Percentiles rank a stretch among this genome's conserved stretches.
phyloP scores from a whole-genome alignment of 2,888 invertebrate genomes.

The Leptinotarsa juncta region DNA sequence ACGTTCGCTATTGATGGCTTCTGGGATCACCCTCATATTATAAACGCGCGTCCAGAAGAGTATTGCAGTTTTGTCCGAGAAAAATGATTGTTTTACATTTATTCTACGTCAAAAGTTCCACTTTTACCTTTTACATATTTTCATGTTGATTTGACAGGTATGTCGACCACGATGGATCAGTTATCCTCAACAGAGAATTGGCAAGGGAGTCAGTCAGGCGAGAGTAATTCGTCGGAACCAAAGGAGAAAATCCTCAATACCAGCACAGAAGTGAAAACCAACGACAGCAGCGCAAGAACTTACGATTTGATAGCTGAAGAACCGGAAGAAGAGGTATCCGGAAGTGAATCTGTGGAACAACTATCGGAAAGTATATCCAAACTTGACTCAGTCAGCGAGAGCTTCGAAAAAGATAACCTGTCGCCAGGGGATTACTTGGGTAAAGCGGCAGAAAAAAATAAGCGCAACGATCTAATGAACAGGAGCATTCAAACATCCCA shows the following conservation, averaged over 20 bases:
- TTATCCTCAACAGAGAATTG: constrained; percentile 80
- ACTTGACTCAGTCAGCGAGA: constrained; percentile 60
- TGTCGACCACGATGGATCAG: constrained; percentile 78
- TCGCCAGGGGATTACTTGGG: constrained; percentile 56
- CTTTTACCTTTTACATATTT: too few relatives aligned
- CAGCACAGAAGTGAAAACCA: constrained; percentile 65
- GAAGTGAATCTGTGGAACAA: constrained; percentile 67
- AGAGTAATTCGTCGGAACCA: constrained; percentile 70
- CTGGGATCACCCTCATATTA: too few relatives aligned
- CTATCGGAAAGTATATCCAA: constrained; percentile 65
- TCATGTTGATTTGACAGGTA: constrained; percentile 52
- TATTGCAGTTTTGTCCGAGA: too few relatives aligned
- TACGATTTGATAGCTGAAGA: constrained; percentile 70
- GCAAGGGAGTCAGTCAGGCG: constrained; percentile 75
- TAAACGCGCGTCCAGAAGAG: too few relatives aligned
- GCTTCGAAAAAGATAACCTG: constrained; percentile 48
- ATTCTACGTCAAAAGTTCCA: too few relatives aligned
- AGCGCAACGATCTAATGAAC: constrained; percentile 70
- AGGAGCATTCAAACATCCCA: constrained; percentile 82
- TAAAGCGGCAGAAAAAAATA: constrained; percentile 41
- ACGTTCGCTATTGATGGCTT: too few relatives aligned
- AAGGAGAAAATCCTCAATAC: constrained; percentile 55
- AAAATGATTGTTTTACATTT: too few relatives aligned
- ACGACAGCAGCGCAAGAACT: constrained; percentile 60
- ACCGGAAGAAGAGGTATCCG: constrained; percentile 68